Percentiles rank a stretch among this genome's conserved stretches.
Conservation (phyloP, 2,113 vertebrate species). For the Atrichornis clamosus region DNA sequence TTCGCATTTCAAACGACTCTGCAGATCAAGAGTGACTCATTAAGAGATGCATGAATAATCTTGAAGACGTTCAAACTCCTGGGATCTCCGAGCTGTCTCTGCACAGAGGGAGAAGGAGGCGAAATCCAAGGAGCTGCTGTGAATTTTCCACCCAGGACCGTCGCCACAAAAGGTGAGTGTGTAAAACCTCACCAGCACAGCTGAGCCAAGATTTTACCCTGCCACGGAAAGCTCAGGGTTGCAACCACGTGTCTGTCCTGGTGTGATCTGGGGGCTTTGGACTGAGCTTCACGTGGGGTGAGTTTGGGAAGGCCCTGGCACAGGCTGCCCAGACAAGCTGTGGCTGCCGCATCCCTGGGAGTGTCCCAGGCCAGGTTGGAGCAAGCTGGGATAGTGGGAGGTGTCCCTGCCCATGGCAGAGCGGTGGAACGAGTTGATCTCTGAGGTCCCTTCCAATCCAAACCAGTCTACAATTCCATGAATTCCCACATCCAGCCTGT, state of each 20-base stretch:
- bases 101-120: neutral
- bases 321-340: neutral
- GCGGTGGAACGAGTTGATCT: neutral
- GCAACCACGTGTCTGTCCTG: rapidly evolving
- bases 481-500: neutral
- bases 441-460: neutral
- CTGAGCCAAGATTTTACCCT: rapidly evolving
- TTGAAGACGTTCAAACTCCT: neutral
- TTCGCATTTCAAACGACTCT: neutral
- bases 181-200: neutral
- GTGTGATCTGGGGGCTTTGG: neutral
- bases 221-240: neutral
- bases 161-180: rapidly evolving
- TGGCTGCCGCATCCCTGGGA: neutral
- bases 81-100: neutral
- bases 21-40: neutral
- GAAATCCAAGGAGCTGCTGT: neutral
- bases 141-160: neutral
- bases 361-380: neutral
- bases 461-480: neutral
- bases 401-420: neutral
- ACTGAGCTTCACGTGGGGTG: neutral
- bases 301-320: neutral
- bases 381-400: rapidly evolving
- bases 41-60: neutral